Conservation (phyloP, 2,888 invertebrate genomes). For the Cremastinae sp. region DNA sequence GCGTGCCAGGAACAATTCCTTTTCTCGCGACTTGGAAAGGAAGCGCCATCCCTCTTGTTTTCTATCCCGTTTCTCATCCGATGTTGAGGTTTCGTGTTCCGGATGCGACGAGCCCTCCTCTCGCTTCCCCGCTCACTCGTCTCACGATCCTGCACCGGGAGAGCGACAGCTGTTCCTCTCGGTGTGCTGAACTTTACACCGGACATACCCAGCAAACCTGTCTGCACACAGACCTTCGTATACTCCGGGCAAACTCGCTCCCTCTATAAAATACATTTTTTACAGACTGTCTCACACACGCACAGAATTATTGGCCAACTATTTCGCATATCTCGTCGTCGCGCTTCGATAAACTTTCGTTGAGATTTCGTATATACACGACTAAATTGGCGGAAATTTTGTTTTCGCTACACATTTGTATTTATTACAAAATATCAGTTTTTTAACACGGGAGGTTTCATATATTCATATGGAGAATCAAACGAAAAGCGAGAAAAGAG, state of each 20-base stretch:
- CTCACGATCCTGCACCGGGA: constrained; percentile 31
- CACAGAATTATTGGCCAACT: constrained; percentile 12
- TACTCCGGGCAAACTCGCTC: neutral
- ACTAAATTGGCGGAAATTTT: no score
- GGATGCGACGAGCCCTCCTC: constrained; percentile 44
- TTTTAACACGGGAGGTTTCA: no score
- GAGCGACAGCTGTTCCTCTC: constrained; percentile 54
- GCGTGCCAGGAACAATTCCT: constrained; percentile 49
- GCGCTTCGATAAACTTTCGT: constrained; percentile 27
- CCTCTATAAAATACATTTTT: no score
- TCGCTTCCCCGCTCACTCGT: constrained; percentile 28
- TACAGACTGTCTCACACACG: neutral
- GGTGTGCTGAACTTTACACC: constrained; percentile 51
- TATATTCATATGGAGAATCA: no score
- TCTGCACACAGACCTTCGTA: neutral
- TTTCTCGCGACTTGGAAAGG: constrained; percentile 10
- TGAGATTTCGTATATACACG: constrained; percentile 9
- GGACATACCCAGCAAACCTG: constrained; percentile 44
- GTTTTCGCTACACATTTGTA: no score
- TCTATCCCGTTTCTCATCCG: constrained; percentile 35
- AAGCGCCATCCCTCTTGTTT: constrained; percentile 52
- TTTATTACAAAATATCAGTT: no score
- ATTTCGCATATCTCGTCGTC: constrained; percentile 32
- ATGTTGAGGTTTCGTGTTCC: constrained; percentile 45
- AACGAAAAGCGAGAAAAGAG: no score